These are phyloP conservation scores for Hermodice carunculata DNA, from an alignment of 2,888 invertebrate genomes.

Conservation along the genomic window DNA sequence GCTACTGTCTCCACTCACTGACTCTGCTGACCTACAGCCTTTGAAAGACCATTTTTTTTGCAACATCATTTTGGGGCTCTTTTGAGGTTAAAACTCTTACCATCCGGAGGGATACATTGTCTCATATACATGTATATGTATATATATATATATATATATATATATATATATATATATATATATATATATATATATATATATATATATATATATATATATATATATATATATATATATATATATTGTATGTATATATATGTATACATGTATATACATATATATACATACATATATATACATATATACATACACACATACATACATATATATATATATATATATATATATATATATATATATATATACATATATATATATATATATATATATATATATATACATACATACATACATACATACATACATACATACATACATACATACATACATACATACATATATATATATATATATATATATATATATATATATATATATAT, in stretches of 20 bases:
- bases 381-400: slow-evolving; percentile 10
- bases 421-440: slow-evolving; percentile 23
- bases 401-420: slow-evolving; percentile 12
- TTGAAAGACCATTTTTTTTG: too few species aligned
- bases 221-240: too few species aligned
- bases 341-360: slow-evolving; percentile 14
- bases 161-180: slow-evolving; percentile 3
- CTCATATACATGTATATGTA: too few species aligned
- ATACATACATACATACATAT: slow-evolving; percentile 11
- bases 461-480: slow-evolving; percentile 6
- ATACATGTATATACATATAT: slow-evolving; percentile 7
- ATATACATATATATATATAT: slow-evolving; percentile 18
- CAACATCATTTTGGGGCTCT: too few species aligned
- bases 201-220: slow-evolving; percentile 9
- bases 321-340: not conserved
- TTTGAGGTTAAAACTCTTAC: too few species aligned
- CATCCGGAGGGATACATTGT: too few species aligned
- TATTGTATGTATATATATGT: too few species aligned
- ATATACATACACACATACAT: slow-evolving; percentile 1
- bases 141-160: slow-evolving; percentile 3
- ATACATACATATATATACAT: slow-evolving; percentile 2
- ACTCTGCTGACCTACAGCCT: too few species aligned
- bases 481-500: slow-evolving; percentile 3
- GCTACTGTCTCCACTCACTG: too few species aligned
- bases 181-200: slow-evolving; percentile 3